Evolutionary conservation across 2,797 vertebrate genomes (phyloP), one percentile per base, ranked within the genome.

Genomic region (Halcyon badia): DNA sequence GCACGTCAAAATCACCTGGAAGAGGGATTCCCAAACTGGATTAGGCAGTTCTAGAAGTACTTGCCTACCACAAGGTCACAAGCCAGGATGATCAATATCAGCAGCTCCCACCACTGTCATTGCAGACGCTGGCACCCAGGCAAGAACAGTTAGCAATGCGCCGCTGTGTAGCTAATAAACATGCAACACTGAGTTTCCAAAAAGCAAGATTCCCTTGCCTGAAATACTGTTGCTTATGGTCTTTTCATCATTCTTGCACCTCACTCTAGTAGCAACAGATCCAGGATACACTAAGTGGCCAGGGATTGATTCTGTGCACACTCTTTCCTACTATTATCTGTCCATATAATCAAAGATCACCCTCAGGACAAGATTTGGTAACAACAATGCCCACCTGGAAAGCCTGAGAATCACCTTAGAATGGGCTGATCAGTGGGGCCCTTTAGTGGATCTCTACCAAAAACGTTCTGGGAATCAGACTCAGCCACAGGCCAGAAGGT

Each of bases 291-390:
- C 4, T n/a, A 51, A 78, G 22, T 22, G 9, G 9, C 13, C n/a
- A 78, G 19, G 13, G 33, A 65, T 0, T 41, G 37, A 24, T 83
- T 66, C 54, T 24, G 15, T 69, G 26, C 0, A 0, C 17, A 42
- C 5, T 56, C 46, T 37, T 52, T 52, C n/a, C 44, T 24, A 22
- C 5, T 25, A 33, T 17, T 42, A 42, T 20, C 10, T 66, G 30
- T n/a, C 56, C 48, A 5, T 9, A 26, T 17, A 12, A 58, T 5
- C 25, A 75, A 14, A 6, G 30, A 25, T 52, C 2, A 1, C 35
- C 21, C 37, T 18, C 21, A 26, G 44, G n/a, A 65, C 10, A 41
- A 52, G 17, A 15, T 9, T 25, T 75, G 49, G 19, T 18, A 58
- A 35, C 24, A 60, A 22, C 0, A 1, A 14, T 14, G 33, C 2